phyloP scores from a whole-genome alignment of 2,113 vertebrate species.

The Pteropus alecto region DNA sequence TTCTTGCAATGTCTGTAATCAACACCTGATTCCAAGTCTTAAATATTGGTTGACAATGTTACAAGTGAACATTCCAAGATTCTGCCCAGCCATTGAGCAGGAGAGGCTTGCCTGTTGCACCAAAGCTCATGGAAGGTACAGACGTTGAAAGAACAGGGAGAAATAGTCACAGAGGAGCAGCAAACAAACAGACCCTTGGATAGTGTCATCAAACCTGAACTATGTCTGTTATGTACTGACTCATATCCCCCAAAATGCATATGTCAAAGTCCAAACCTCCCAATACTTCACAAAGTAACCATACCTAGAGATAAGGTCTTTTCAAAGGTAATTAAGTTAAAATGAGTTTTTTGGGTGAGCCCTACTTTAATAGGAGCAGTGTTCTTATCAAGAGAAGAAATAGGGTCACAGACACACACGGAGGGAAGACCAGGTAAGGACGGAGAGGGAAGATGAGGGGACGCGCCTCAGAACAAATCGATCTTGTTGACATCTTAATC shows the following conservation, averaged over 20 bases:
- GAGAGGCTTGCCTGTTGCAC: no score
- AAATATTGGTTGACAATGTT: background rate
- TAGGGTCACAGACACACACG: background rate
- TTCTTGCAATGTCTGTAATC: background rate
- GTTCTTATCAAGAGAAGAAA: background rate
- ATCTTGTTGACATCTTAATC: background rate
- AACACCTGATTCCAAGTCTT: background rate
- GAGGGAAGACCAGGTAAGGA: background rate
- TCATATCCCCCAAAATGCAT: background rate
- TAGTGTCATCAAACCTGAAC: background rate
- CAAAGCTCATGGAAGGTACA: no score
- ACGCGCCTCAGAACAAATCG: background rate
- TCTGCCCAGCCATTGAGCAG: background rate
- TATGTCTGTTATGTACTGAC: background rate
- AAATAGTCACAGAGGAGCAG: no score
- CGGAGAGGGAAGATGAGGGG: background rate
- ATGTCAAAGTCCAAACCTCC: background rate
- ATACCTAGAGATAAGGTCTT: background rate
- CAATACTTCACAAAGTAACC: background rate
- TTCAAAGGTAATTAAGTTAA: background rate
- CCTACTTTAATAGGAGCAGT: background rate
- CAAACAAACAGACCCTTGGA: no score
- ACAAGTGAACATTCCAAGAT: background rate
- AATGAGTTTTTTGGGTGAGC: background rate
- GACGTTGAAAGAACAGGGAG: no score